These are phyloP conservation scores for Zootoca vivipara DNA, from an alignment of 2,113 vertebrate species.

Conservation along the genomic window DNA sequence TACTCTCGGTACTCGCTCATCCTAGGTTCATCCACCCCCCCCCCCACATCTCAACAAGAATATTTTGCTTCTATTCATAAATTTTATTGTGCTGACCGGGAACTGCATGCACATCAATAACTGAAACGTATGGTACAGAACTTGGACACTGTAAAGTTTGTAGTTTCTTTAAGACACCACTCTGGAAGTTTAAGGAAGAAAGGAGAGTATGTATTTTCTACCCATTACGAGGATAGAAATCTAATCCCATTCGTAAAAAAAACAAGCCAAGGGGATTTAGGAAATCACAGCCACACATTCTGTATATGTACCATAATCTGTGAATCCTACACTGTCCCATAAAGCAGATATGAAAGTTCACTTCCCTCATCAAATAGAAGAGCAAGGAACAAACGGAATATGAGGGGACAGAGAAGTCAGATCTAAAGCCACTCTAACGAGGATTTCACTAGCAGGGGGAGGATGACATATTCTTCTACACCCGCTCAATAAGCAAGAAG, in stretches of 20 bases:
- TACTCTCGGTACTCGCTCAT: background rate
- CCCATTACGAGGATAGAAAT: background rate
- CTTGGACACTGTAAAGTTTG: too few species aligned
- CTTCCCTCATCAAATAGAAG: background rate
- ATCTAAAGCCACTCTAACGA: background rate
- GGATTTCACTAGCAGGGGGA: background rate
- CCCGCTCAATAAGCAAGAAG: too few species aligned
- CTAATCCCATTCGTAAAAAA: background rate
- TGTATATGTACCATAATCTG: background rate
- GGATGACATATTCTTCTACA: background rate
- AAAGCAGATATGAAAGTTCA: too few species aligned
- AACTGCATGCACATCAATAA: too few species aligned
- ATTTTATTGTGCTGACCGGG: too few species aligned
- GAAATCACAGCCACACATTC: background rate
- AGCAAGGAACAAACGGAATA: too few species aligned
- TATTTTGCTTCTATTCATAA: too few species aligned
- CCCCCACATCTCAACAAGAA: too few species aligned
- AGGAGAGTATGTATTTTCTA: background rate
- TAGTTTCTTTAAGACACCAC: too few species aligned
- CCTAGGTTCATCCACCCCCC: too few species aligned
- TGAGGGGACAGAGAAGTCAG: background rate
- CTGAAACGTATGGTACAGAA: too few species aligned
- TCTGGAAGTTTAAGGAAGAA: background rate
- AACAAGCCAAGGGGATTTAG: background rate
- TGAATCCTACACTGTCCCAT: background rate